Conservation (phyloP, 1,140 invertebrate species). For the Aphidius ervi region DNA sequence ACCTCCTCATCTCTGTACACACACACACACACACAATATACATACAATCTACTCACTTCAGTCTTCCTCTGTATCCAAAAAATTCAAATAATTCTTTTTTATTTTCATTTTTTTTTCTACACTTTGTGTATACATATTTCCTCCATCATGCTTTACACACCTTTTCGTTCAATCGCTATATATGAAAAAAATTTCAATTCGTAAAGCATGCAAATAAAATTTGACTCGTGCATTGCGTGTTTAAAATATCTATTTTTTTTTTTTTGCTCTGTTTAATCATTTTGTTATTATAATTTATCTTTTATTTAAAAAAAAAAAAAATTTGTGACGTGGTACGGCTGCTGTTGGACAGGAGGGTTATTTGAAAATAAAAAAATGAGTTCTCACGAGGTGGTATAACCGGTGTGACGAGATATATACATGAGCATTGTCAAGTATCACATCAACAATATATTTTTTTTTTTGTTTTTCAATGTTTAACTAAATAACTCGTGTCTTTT, state of each 20-base stretch:
- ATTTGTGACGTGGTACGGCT: not conserved
- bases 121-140: not conserved
- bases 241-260: no score
- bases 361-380: slow-evolving; percentile 12
- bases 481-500: not conserved
- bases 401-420: slow-evolving; percentile 14
- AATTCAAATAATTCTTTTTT: no score
- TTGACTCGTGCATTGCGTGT: not conserved
- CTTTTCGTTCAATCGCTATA: slow-evolving; percentile 2
- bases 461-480: slow-evolving; percentile 1
- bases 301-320: not conserved
- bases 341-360: not conserved
- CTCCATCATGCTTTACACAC: not conserved
- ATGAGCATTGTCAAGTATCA: slow-evolving; percentile 5
- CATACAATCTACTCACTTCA: no score
- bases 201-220: not conserved
- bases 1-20: slow-evolving; percentile 25
- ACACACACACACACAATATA: not conserved
- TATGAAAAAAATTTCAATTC: slow-evolving; percentile 3
- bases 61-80: not conserved
- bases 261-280: no score
- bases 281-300: no score
- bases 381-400: slow-evolving; percentile 16
- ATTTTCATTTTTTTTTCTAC: slow-evolving; percentile 4
- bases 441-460: no score